These are phyloP conservation scores for Umimayanthus kanabou DNA, from an alignment of 92 coral and sea anemone genomes.

Conservation along the genomic window DNA sequence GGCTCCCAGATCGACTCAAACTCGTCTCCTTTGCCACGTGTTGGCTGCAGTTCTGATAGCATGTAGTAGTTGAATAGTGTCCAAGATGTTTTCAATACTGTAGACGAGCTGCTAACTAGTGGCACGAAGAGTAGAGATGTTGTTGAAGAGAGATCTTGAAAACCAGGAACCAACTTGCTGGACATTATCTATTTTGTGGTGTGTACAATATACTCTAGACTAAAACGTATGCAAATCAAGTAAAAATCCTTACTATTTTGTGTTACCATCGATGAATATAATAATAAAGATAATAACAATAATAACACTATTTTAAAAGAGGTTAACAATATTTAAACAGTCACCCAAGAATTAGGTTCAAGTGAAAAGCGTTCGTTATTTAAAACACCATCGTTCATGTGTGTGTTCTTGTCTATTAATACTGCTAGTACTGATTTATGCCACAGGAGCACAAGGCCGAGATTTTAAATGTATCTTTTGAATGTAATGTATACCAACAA, in stretches of 20 bases:
- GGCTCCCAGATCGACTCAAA: too few relatives aligned
- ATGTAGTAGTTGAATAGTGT: too few relatives aligned
- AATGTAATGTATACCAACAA: background rate
- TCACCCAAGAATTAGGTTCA: background rate
- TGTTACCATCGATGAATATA: background rate
- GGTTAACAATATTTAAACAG: background rate
- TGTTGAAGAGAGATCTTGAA: too few relatives aligned
- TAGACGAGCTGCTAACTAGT: too few relatives aligned
- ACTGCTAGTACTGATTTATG: too few relatives aligned
- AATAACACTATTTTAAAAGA: too few relatives aligned
- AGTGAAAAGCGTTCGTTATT: background rate
- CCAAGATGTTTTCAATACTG: too few relatives aligned
- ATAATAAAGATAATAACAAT: too few relatives aligned
- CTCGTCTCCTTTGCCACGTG: background rate
- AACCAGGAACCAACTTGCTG: background rate
- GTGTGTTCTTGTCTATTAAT: background rate
- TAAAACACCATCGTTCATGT: background rate
- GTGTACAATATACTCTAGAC: background rate
- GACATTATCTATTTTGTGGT: background rate
- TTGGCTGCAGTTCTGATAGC: background rate
- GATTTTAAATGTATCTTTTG: background rate
- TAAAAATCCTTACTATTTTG: background rate
- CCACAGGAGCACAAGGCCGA: too few relatives aligned
- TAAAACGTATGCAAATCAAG: background rate
- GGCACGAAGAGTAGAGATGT: too few relatives aligned